Percentiles rank a stretch among this genome's conserved stretches.
Conservation (phyloP, 1,140 invertebrate species). For the Drosophila suzukii region DNA sequence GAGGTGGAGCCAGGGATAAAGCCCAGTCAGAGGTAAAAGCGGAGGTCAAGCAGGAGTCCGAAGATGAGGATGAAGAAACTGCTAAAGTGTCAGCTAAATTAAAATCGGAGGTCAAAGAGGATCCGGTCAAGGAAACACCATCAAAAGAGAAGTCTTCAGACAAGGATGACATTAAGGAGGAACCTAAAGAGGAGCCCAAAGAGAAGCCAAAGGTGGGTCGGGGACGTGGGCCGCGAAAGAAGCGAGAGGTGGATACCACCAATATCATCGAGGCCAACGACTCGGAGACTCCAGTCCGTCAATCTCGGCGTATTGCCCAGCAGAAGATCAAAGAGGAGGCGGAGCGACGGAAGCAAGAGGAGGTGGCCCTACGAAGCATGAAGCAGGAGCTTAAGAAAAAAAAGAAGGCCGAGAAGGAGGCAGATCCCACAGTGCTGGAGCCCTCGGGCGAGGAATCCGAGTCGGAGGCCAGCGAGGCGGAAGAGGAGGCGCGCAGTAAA, state of each 20-base stretch:
- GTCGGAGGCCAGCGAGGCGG: slow-evolving; percentile 84
- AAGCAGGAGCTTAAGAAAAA: slow-evolving; percentile 88
- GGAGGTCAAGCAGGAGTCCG: slow-evolving; percentile 19
- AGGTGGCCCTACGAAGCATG: slow-evolving; percentile 87
- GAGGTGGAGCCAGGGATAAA: slow-evolving; percentile 54
- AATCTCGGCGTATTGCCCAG: slow-evolving; percentile 92
- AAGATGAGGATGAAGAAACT: background rate
- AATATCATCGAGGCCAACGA: slow-evolving; percentile 75
- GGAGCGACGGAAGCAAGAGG: slow-evolving; percentile 89
- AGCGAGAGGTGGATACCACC: slow-evolving; percentile 85
- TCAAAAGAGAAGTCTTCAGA: background rate
- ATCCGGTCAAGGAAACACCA: slow-evolving; percentile 11
- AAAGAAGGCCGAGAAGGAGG: slow-evolving; percentile 85
- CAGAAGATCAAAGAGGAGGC: slow-evolving; percentile 93
- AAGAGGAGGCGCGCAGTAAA: slow-evolving; percentile 84
- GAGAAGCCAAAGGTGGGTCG: slow-evolving; percentile 50
- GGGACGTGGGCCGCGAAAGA: slow-evolving; percentile 82
- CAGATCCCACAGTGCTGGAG: slow-evolving; percentile 79
- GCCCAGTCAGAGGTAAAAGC: slow-evolving; percentile 14
- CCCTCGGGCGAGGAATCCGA: slow-evolving; percentile 84
- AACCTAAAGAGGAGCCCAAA: slow-evolving; percentile 20
- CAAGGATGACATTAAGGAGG: slow-evolving; percentile 2
- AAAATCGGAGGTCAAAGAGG: slow-evolving; percentile 4
- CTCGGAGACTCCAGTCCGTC: slow-evolving; percentile 87
- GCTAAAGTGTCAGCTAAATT: background rate